These are phyloP conservation scores for Leptura quadrifasciata DNA, from an alignment of 2,888 invertebrate species.

Conservation along the genomic window DNA sequence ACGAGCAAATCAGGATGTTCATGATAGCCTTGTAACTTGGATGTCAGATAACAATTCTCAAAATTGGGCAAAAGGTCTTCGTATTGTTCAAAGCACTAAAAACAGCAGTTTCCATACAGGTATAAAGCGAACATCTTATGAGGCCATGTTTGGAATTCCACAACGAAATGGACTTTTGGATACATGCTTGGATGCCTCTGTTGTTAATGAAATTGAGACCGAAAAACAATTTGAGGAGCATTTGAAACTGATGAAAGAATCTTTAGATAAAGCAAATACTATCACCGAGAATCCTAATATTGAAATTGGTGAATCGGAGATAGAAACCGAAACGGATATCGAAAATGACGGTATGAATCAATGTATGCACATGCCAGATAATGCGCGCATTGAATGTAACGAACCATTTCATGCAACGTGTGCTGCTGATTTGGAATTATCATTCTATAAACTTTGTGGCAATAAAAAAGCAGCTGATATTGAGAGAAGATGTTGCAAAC, in stretches of 20 bases:
- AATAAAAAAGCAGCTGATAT: background rate
- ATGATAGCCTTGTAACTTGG: slow-evolving; percentile 47
- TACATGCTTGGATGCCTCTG: background rate
- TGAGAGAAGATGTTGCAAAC: background rate
- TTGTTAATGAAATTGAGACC: background rate
- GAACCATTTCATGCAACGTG: background rate
- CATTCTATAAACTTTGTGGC: background rate
- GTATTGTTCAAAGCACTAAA: slow-evolving; percentile 27
- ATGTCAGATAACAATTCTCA: slow-evolving; percentile 43
- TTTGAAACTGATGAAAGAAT: background rate
- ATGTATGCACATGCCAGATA: background rate
- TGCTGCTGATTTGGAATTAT: background rate
- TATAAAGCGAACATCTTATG: background rate
- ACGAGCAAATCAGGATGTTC: slow-evolving; percentile 50
- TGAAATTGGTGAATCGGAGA: background rate
- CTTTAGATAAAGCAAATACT: background rate
- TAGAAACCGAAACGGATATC: background rate
- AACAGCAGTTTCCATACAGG: background rate
- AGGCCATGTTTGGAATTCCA: background rate
- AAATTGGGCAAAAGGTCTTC: slow-evolving; percentile 40
- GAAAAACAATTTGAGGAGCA: background rate
- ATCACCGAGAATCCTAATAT: background rate
- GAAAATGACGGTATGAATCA: background rate
- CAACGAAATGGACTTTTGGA: background rate
- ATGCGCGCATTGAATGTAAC: background rate